phyloP scores from a whole-genome alignment of 2,888 invertebrate species.

The Myopa testacea region DNA sequence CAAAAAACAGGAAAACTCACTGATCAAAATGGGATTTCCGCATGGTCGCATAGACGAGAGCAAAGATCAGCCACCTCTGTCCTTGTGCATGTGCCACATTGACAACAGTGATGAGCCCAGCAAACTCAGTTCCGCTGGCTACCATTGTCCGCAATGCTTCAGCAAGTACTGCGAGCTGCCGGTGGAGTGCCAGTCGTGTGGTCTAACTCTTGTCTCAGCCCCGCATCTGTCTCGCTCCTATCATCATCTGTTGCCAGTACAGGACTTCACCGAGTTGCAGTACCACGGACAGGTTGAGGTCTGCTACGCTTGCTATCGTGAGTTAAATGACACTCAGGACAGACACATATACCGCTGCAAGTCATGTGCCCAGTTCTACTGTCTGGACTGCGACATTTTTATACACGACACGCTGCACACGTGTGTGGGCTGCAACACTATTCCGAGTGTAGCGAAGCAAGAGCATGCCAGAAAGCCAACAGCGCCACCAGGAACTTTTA shows the following conservation, averaged over 20 bases:
- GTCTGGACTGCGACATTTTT: conserved; percentile 95
- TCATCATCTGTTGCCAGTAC: conserved; percentile 96
- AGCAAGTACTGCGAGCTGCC: conserved; percentile 99
- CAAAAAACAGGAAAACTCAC: conserved; percentile 77
- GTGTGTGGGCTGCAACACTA: conserved; percentile 95
- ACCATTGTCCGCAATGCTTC: conserved; percentile 94
- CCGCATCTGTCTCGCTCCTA: conserved; percentile 98
- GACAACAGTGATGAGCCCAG: conserved; percentile 78
- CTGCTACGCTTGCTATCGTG: conserved; percentile 83
- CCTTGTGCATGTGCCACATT: conserved; percentile 94
- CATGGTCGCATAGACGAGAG: conserved; percentile 76
- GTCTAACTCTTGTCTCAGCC: conserved; percentile 95
- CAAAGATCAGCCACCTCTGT: conserved; percentile 78
- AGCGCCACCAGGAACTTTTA: conserved; percentile 42
- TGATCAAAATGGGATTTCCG: conserved; percentile 97
- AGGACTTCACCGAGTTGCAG: conserved; percentile 81
- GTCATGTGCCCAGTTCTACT: conserved; percentile 84
- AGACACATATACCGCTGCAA: conserved; percentile 87
- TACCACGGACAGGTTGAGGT: conserved; percentile 72
- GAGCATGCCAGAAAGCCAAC: conserved; percentile 60
- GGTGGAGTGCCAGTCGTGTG: conserved; percentile 95
- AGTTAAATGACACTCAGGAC: conserved; percentile 72
- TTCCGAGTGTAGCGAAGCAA: conserved; percentile 61
- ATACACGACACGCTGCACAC: conserved; percentile 94
- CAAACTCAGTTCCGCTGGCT: conserved; percentile 81